These are phyloP conservation scores for Buphagus erythrorhynchus DNA, from an alignment of 2,797 vertebrate genomes.

Conservation along the genomic window DNA sequence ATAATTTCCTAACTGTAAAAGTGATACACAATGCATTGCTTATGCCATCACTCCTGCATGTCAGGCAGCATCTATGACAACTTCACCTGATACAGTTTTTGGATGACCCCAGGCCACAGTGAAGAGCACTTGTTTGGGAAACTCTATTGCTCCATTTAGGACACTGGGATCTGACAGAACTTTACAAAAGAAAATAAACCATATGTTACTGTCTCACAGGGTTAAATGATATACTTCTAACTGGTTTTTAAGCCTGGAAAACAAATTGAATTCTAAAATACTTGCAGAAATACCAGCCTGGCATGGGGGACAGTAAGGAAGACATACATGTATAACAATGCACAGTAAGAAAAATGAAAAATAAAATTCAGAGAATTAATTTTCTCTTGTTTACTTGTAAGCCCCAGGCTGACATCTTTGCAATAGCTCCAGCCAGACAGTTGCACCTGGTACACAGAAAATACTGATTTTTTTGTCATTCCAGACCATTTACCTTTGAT, in stretches of 20 bases:
- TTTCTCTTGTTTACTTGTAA: neutral
- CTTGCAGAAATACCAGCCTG: neutral
- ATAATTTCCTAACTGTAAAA: neutral
- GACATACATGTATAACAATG: rapidly evolving
- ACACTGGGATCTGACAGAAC: neutral
- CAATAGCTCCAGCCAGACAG: neutral
- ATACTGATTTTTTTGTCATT: neutral
- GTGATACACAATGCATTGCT: neutral
- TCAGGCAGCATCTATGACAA: neutral
- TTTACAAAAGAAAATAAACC: neutral
- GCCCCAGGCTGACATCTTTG: neutral
- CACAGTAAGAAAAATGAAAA: neutral
- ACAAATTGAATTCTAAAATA: neutral
- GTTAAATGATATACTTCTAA: neutral
- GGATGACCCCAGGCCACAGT: neutral
- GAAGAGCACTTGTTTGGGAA: neutral
- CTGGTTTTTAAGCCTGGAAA: neutral
- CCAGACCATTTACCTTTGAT: neutral
- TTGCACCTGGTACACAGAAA: neutral
- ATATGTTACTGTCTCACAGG: neutral
- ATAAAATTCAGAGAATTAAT: neutral
- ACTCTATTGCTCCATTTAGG: neutral
- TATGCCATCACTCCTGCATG: neutral
- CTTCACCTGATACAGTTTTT: neutral
- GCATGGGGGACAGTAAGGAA: neutral